Evolutionary conservation across 2,113 vertebrate genomes (phyloP).

Genomic region (Zosterops hypoxanthus): DNA sequence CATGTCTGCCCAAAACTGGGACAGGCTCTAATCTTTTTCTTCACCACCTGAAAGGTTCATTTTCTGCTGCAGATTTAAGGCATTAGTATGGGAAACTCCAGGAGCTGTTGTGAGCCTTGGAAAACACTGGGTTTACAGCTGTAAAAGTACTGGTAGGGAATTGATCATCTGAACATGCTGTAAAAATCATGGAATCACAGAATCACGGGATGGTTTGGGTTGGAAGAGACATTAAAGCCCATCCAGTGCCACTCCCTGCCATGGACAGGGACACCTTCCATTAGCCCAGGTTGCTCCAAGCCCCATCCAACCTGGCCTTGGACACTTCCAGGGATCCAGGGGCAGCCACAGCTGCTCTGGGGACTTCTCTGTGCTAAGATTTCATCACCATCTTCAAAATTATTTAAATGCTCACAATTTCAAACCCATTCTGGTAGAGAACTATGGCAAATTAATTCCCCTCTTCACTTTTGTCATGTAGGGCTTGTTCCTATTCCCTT

Average conservation of each 20-base stretch:
- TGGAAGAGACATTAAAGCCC: accelerated
- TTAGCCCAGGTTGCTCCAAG: accelerated
- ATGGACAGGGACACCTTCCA: neutral
- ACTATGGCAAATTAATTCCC: neutral
- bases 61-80: neutral
- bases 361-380: neutral
- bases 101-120: neutral
- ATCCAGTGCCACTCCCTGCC: neutral
- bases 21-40: neutral
- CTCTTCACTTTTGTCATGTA: neutral
- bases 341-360: neutral
- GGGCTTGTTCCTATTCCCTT: neutral
- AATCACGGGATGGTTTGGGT: neutral
- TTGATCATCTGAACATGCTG: neutral
- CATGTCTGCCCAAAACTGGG: neutral
- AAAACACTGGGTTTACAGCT: neutral
- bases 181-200: neutral
- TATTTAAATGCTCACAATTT: neutral
- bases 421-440: neutral
- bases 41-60: neutral
- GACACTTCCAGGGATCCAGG: neutral
- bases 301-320: accelerated
- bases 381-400: neutral
- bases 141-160: neutral
- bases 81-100: neutral